Evolutionary conservation across 2,888 invertebrate genomes (phyloP), one percentile per base, ranked within the genome.

Genomic region (Dryadula phaetusa): DNA sequence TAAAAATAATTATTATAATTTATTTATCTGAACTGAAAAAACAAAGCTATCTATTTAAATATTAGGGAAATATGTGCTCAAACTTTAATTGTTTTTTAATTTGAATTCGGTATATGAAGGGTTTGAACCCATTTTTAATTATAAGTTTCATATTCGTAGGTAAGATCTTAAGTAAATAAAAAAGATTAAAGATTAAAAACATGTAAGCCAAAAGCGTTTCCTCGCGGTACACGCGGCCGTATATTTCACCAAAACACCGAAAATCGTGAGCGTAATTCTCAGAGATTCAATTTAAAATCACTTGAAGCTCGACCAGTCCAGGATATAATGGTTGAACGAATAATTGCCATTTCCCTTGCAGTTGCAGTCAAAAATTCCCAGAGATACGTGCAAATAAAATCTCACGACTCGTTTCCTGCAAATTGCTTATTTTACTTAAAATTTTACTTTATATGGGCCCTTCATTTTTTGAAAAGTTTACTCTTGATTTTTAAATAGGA

Each of bases 271-370:
- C 80, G 83, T 85, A 83, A 84, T 86, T 83, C 81, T 78, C 76
- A 70, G 79, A 79, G 82, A 86, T 86, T 85, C 87, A 86, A 86
- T 87, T 87, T 86, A 84, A 86, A 87, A 85, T 81, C 82, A 81
- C 79, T 84, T 79, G 70, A 76, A 80, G 79, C 76, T 72, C 72
- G 82, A 79, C 77, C 80, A 81, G 79, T 77, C 72, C 72, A 74
- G 79, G 78, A 79, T 82, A 81, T 81, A 80, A 79, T 76, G 72
- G 77, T 73, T 79, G 76, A 73, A 76, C 81, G 80, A 76, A 85
- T 87, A 88, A 89, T 88, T 88, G 86, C 81, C 81, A 80, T 81
- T 77, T 82, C 78, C 78, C 76, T 78, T 78, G 78, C 82, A 79
- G 75, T 77, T 81, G 82, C 83, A 87, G 84, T 83, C 82, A 83